A percentile compares a stretch with the other conserved stretches of the same genome.
Conservation (phyloP, 1,140 invertebrate species). For the Metaphire vulgaris region DNA sequence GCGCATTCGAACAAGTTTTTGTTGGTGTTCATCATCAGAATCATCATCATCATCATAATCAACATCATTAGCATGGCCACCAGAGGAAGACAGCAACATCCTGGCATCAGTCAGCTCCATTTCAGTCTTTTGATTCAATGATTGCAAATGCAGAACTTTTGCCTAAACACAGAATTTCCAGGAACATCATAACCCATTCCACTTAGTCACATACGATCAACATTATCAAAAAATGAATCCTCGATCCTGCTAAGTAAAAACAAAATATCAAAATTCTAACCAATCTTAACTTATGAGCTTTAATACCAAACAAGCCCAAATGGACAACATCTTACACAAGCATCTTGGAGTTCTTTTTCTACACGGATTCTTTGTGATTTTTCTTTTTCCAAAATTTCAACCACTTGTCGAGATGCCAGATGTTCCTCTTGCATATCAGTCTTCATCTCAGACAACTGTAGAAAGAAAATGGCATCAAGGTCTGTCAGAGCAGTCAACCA, state of each 20-base stretch:
- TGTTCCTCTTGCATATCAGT: slow-evolving; percentile 86
- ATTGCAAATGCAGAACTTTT: slow-evolving; percentile 49
- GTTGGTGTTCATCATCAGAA: background rate
- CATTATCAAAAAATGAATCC: too few relatives aligned
- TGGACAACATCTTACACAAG: slow-evolving; percentile 54
- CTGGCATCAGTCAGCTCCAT: slow-evolving; percentile 71
- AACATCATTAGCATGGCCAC: background rate
- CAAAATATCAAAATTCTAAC: too few relatives aligned
- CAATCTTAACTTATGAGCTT: too few relatives aligned
- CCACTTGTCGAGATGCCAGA: slow-evolving; percentile 74
- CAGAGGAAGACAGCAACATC: slow-evolving; percentile 51
- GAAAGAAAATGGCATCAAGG: too few relatives aligned
- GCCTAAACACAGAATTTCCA: background rate
- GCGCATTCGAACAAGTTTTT: background rate
- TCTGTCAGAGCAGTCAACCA: too few relatives aligned
- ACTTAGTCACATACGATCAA: too few relatives aligned
- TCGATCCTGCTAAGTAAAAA: too few relatives aligned
- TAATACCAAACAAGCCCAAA: background rate
- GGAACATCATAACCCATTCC: too few relatives aligned
- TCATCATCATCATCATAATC: background rate
- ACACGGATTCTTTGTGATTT: slow-evolving; percentile 57
- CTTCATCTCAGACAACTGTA: slow-evolving; percentile 79
- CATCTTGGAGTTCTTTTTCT: slow-evolving; percentile 74
- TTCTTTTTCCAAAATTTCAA: slow-evolving; percentile 81
- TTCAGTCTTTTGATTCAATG: slow-evolving; percentile 72